phyloP scores from a whole-genome alignment of 2,888 invertebrate genomes.

The Punctoribates punctum region DNA sequence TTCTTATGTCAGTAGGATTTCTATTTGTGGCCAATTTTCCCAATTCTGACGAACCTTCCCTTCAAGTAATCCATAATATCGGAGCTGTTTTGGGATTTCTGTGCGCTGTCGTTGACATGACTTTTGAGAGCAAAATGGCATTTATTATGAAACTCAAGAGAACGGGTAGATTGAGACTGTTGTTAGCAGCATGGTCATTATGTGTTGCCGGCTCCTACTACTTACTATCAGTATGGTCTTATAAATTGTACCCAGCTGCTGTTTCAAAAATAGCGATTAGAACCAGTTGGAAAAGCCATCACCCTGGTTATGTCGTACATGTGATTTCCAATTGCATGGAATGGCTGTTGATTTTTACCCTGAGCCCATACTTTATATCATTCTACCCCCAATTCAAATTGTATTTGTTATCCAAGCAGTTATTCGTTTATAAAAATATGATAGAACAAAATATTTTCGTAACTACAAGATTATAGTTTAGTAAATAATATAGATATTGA shows the following conservation, averaged over 20 bases:
- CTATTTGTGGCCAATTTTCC: conserved; percentile 2
- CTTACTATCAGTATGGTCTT: background rate
- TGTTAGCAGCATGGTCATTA: background rate
- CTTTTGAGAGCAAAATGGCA: background rate
- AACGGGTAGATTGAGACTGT: background rate
- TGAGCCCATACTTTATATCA: background rate
- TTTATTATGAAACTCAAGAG: background rate
- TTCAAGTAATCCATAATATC: background rate
- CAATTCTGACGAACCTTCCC: background rate
- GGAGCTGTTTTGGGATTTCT: background rate
- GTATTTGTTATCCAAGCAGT: background rate
- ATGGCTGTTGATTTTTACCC: background rate
- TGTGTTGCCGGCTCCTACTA: background rate
- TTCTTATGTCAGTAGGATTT: background rate
- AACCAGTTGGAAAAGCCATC: background rate
- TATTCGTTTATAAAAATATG: too few species aligned
- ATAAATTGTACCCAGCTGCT: background rate
- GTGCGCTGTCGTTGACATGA: background rate
- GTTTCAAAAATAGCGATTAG: background rate
- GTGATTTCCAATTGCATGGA: background rate
- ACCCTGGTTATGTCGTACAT: background rate
- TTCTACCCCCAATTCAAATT: background rate
- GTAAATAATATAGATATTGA: too few species aligned
- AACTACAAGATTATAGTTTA: too few species aligned
- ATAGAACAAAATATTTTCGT: too few species aligned